Conservation (phyloP, 2,888 invertebrate genomes). For the Cerceris ruficornis region DNA sequence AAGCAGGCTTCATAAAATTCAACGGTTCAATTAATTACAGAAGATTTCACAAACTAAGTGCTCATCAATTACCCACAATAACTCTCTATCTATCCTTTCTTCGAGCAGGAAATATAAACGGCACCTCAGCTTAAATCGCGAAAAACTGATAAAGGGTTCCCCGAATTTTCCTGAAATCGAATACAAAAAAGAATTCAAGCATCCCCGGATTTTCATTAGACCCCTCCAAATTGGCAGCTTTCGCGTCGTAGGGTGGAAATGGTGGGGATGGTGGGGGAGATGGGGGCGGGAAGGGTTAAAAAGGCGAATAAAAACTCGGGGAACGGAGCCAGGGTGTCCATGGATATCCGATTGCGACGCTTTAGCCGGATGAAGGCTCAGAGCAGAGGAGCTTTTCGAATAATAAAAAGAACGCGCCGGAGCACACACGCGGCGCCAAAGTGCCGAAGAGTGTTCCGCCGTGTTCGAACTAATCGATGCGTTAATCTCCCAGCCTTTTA, state of each 20-base stretch:
- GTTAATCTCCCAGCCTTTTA: conserved; percentile 76
- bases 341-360: conserved; percentile 41
- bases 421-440: conserved; percentile 69
- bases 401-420: conserved; percentile 63
- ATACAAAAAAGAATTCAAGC: conserved; percentile 21
- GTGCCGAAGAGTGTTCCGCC: conserved; percentile 75
- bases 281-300: background rate
- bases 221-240: conserved; percentile 21
- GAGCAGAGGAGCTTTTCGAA: conserved; percentile 52
- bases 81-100: too few species aligned
- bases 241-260: background rate
- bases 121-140: too few species aligned
- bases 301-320: conserved; percentile 23
- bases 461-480: conserved; percentile 76
- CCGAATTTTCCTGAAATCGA: conserved; percentile 15
- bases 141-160: background rate
- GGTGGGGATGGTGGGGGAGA: too few species aligned
- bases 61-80: too few species aligned
- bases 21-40: too few species aligned
- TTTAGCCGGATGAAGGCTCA: conserved; percentile 48
- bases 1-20: too few species aligned
- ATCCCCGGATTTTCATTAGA: conserved; percentile 38
- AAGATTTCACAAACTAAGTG: too few species aligned
- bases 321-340: conserved; percentile 43
- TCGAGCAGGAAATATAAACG: too few species aligned